Evolutionary conservation across 2,888 invertebrate species (phyloP), one percentile per base, ranked within the genome.

Genomic region (Polietes domitor): DNA sequence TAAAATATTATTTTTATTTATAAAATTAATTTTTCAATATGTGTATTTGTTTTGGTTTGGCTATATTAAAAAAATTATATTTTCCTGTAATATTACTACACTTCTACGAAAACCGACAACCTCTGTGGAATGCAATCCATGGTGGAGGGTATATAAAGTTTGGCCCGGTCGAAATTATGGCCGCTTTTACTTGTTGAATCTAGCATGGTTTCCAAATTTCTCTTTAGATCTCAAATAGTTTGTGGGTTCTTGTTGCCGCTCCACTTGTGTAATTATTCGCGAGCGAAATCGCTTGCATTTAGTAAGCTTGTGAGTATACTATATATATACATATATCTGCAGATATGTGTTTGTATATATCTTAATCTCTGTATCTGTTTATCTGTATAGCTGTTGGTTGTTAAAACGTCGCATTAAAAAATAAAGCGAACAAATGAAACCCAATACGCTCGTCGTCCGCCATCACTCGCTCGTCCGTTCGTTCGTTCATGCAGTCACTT

Each of bases 271-370:
- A 26, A 58, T 58, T 26, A 24, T 15, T 24, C 58, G 58, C 15
- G 9, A 3, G 10, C 12, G 26, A 58, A 2, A 12, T 15, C 58
- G 15, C 15, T 24, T 15, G 26, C 26, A 58, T 58, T 58, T 58
- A 58, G 58, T 15, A n/a, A 47, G n/a, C 12, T 37, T 37, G 4
- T 9, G 10, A 7, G 6, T 9, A 37, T 37, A 3, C 12, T 32
- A 72, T 21, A 26, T 26, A 43, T 9, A 15, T 43, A 26, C 19
- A 53, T 37, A 50, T 41, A 53, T 37, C 75, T 68, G n/a, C n/a
- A n/a, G n/a, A 70, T 78, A 83, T 80, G 71, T 26, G 63, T 74
- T 50, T 63, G 26, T 58, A 68, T 74, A 50, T 37, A 47, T 53
- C 24, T 37, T 55, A 26, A 58, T 10, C 19, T 7, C 6, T 24